phyloP scores from a whole-genome alignment of 1,140 invertebrate species.

The Brachionus rubens region DNA sequence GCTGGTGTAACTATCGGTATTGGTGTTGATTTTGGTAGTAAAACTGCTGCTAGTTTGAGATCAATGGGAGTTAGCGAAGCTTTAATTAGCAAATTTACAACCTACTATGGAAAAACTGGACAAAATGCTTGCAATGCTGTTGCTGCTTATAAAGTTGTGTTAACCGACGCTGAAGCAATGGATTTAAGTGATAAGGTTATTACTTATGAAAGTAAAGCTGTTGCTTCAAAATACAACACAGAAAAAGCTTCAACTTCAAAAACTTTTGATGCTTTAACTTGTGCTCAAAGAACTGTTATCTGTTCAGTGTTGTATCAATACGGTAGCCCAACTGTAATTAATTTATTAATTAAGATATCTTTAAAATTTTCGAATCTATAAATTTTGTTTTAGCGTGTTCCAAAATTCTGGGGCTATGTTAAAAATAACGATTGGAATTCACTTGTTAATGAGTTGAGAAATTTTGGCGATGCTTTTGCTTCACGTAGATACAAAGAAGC shows the following conservation, averaged over 20 bases:
- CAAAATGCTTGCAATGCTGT: conserved; percentile 2
- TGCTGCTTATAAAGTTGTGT: neutral
- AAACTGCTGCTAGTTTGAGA: neutral
- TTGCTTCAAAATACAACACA: neutral
- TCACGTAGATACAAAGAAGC: neutral
- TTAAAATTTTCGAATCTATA: too few species aligned
- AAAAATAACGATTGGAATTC: neutral
- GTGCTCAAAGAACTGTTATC: conserved; percentile 8
- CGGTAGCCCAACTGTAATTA: conserved; percentile 12
- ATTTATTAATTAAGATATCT: neutral
- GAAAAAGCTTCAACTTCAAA: neutral
- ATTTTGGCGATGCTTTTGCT: conserved; percentile 2
- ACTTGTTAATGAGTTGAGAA: neutral
- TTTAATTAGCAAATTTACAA: neutral
- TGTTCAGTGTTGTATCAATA: conserved; percentile 12
- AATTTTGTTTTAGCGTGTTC: neutral
- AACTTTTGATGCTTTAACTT: neutral
- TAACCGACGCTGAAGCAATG: neutral
- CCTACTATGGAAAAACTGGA: neutral
- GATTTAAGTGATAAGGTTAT: neutral
- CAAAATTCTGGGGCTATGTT: neutral
- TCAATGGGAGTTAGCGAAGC: neutral
- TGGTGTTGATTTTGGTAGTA: conserved; percentile 4
- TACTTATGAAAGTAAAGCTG: neutral
- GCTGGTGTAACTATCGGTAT: conserved; percentile 5